Evolutionary conservation across 2,113 vertebrate species (phyloP), one percentile per base, ranked within the genome.

Genomic region (Gracilinanus agilis): DNA sequence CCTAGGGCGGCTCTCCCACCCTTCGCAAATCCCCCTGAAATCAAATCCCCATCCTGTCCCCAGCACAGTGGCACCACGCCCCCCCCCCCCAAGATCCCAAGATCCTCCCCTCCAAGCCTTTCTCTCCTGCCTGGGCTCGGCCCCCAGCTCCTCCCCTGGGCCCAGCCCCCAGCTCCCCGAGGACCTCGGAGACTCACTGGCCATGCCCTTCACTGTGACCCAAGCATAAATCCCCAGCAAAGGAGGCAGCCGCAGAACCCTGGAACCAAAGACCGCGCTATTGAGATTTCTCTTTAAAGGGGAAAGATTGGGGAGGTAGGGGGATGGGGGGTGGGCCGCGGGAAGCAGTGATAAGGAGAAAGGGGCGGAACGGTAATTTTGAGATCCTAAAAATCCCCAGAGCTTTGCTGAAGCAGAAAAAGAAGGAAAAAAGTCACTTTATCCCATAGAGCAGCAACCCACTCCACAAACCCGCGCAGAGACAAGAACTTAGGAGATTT

Each of bases 11-110:
- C 96, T 96, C 97, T 75, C 96, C 95, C 96, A 95, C 93, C 10
- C 92, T 90, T 56, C 90, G 91, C 95, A 98, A 98, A 98, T 97
- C 97, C 97, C 95, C 97, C 97, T 98, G 97, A 98, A 98, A 98
- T 97, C 94, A 97, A 97, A 98, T 97, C 97, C 91, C 96, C 95
- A 95, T 88, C 96, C 97, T 94, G 97, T 90, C 94, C 93, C 12
- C 61, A 95, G 97, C 95, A 92, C 94, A 88, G 44, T 0, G 34
- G 95, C 96, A 97, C 96, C 95, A 93, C 21, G 34, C 34, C 67
- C 96, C 96, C 94, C 95, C 95, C n/a, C n/a, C n/a, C n/a, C n/a
- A n/a, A n/a, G n/a, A n/a, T 90, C 49, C 92, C 34, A n/a, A 61
- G 27, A 29, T 61, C 61, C 61, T 34, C 61, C 61, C 61, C 27